These are phyloP conservation scores for Smittia sp. DNA, from an alignment of 2,888 invertebrate species.

Conservation along the genomic window DNA sequence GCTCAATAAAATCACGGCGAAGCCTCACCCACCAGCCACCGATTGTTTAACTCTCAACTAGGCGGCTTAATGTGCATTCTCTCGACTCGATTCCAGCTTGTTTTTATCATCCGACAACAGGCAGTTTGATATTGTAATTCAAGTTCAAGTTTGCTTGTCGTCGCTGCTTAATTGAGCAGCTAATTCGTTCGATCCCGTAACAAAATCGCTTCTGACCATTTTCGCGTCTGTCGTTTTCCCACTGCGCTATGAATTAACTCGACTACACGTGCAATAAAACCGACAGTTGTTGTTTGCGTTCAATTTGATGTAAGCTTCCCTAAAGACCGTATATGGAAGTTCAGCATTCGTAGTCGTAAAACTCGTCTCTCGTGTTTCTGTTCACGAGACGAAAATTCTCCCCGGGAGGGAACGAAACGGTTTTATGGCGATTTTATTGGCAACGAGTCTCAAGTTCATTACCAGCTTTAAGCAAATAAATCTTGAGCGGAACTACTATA, in stretches of 20 bases:
- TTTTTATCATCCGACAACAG: neutral
- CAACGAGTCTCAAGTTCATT: conserved; percentile 10
- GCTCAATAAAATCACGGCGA: neutral
- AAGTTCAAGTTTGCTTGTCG: neutral
- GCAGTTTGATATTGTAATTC: conserved; percentile 3
- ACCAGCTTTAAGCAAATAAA: neutral
- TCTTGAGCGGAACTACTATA: neutral
- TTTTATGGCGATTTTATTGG: neutral
- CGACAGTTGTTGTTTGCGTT: too few species aligned
- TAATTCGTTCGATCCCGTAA: neutral
- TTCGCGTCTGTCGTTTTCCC: neutral
- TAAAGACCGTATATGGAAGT: neutral
- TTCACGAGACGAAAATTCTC: neutral
- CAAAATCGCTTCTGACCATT: neutral
- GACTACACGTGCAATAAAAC: too few species aligned
- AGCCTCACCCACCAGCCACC: neutral
- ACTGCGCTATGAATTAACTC: neutral
- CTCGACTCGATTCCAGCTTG: neutral
- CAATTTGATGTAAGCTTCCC: neutral
- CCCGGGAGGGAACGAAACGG: neutral
- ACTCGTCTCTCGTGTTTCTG: neutral
- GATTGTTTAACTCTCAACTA: neutral
- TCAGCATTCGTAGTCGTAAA: neutral
- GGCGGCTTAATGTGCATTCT: neutral
- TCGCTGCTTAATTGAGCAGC: conserved; percentile 2